A percentile compares a stretch with the other conserved stretches of the same genome.
Evolutionary conservation across 2,113 vertebrate species (phyloP).

Genomic region (Procavia capensis): DNA sequence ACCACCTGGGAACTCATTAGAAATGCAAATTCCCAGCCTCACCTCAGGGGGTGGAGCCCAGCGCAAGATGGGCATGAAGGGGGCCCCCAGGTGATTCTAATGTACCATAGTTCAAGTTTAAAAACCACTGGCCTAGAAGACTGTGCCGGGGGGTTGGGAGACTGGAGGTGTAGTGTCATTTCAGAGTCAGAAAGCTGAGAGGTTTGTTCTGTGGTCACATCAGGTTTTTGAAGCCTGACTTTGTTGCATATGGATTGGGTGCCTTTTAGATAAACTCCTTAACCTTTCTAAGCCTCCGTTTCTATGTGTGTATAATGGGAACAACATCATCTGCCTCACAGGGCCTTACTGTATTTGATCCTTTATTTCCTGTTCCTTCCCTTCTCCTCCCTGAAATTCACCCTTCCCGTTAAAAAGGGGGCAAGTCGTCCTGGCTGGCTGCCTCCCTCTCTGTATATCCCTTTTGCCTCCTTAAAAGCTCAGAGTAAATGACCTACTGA

Average conservation of each 20-base stretch:
- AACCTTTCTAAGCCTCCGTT: not conserved
- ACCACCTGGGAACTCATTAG: constrained; percentile 58
- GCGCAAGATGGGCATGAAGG: constrained; percentile 70
- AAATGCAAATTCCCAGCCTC: constrained; percentile 60
- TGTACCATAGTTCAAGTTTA: not conserved
- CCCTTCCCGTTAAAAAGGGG: not conserved
- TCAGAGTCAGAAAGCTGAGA: constrained; percentile 43
- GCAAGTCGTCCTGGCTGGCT: not conserved
- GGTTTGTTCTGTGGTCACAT: not conserved
- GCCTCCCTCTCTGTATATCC: not conserved
- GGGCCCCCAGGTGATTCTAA: constrained; percentile 61
- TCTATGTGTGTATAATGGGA: too few relatives aligned
- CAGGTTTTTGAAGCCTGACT: constrained; percentile 10
- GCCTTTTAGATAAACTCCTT: not conserved
- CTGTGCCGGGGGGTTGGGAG: not conserved
- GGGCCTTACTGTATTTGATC: not conserved
- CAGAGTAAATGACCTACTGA: not conserved
- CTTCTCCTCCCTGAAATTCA: not conserved
- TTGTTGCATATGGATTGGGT: not conserved
- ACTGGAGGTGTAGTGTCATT: not conserved
- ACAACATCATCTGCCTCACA: not conserved
- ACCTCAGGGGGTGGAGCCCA: constrained; percentile 52
- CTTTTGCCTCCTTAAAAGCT: not conserved
- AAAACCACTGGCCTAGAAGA: constrained; percentile 55
- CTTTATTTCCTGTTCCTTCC: not conserved